These are phyloP conservation scores for Tinea semifulvella DNA, from an alignment of 2,888 invertebrate species.

Conservation along the genomic window DNA sequence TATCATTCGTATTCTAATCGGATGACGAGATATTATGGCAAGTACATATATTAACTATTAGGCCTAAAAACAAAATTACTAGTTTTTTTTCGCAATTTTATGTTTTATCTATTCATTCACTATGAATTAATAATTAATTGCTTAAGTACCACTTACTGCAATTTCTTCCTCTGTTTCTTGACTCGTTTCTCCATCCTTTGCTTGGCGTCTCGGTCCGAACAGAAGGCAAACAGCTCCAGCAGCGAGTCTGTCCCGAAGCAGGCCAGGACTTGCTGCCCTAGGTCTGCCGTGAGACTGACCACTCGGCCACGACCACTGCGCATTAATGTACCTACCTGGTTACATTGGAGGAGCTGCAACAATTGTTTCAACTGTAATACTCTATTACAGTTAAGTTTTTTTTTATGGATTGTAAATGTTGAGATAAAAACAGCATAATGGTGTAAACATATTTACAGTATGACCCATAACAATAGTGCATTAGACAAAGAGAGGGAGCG, in stretches of 20 bases:
- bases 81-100: too few relatives aligned
- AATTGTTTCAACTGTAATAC: too few relatives aligned
- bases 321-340: slow-evolving; percentile 81
- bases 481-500: too few relatives aligned
- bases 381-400: too few relatives aligned
- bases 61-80: too few relatives aligned
- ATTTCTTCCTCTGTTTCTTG: slow-evolving; percentile 76
- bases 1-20: too few relatives aligned
- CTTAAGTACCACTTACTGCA: slow-evolving; percentile 47
- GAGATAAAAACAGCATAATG: neutral
- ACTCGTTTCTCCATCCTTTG: slow-evolving; percentile 77
- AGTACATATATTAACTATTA: too few relatives aligned
- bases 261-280: slow-evolving; percentile 74
- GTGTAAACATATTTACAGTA: neutral
- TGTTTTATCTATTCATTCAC: too few relatives aligned
- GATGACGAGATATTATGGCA: too few relatives aligned
- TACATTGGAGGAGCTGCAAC: slow-evolving; percentile 69
- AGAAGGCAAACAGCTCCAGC: slow-evolving; percentile 86
- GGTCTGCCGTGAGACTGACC: slow-evolving; percentile 76
- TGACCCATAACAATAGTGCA: too few relatives aligned
- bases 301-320: slow-evolving; percentile 84
- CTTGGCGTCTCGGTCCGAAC: slow-evolving; percentile 77
- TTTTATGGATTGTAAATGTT: too few relatives aligned
- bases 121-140: too few relatives aligned
- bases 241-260: slow-evolving; percentile 85